Conservation (phyloP, 2,888 invertebrate genomes). For the Trachelus iudaicus region DNA sequence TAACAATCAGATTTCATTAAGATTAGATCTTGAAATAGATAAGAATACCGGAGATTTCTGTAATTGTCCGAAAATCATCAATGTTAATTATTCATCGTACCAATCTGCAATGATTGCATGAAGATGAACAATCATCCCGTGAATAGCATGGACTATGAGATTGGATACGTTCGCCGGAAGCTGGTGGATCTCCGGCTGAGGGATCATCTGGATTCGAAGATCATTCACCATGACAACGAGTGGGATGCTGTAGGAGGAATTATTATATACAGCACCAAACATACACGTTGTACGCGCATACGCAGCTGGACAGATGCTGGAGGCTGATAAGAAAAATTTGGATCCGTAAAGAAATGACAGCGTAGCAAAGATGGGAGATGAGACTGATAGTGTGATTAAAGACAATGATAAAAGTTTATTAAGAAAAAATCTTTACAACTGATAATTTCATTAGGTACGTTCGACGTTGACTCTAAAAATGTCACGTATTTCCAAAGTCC, state of each 20-base stretch:
- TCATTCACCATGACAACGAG: background rate
- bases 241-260: background rate
- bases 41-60: no score
- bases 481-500: background rate
- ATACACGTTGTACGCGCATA: background rate
- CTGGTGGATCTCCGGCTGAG: background rate
- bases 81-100: background rate
- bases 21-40: no score
- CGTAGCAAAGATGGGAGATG: background rate
- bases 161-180: background rate
- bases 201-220: background rate
- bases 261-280: background rate
- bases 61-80: no score
- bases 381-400: background rate
- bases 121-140: background rate
- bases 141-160: background rate
- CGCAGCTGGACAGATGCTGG: background rate
- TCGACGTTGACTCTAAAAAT: background rate
- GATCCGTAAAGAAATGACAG: background rate
- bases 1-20: no score
- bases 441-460: background rate
- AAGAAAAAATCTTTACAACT: background rate
- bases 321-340: background rate
- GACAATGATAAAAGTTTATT: background rate
- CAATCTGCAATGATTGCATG: background rate